Percentiles rank a stretch among this genome's conserved stretches.
phyloP scores from a whole-genome alignment of 2,888 invertebrate genomes.

The Arge pagana region DNA sequence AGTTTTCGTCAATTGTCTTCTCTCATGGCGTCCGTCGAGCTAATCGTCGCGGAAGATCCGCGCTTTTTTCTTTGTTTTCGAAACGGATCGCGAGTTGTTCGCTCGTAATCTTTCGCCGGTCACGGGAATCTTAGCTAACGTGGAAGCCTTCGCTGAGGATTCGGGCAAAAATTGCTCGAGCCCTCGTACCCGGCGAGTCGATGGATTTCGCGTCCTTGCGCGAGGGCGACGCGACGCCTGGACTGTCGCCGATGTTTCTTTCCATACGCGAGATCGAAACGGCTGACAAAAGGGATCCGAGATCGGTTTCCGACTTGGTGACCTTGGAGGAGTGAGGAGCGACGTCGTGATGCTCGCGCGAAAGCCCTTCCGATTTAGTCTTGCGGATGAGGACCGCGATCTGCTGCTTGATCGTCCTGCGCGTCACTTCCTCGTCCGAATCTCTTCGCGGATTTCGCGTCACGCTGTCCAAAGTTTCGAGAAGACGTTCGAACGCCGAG shows the following conservation, averaged over 20 bases:
- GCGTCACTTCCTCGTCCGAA: slow-evolving; percentile 14
- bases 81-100: neutral
- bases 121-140: slow-evolving; percentile 25
- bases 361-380: slow-evolving; percentile 50
- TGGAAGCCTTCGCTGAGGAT: slow-evolving; percentile 42
- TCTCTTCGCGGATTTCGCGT: slow-evolving; percentile 25
- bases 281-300: slow-evolving; percentile 30
- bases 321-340: slow-evolving; percentile 33
- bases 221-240: slow-evolving; percentile 28
- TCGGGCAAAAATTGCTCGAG: slow-evolving; percentile 48
- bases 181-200: slow-evolving; percentile 39
- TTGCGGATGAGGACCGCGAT: slow-evolving; percentile 46
- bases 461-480: slow-evolving; percentile 43
- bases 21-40: too few relatives aligned
- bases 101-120: neutral
- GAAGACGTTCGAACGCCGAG: slow-evolving; percentile 42
- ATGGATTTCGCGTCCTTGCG: neutral
- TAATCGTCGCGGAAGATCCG: too few relatives aligned
- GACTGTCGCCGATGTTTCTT: slow-evolving; percentile 44
- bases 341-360: slow-evolving; percentile 35
- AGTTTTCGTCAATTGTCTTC: neutral
- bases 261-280: slow-evolving; percentile 40
- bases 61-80: slow-evolving; percentile 1
- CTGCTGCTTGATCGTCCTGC: slow-evolving; percentile 38
- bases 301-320: slow-evolving; percentile 46